Evolutionary conservation across 2,888 invertebrate genomes (phyloP).

Genomic region (Tetranychus truncatus): DNA sequence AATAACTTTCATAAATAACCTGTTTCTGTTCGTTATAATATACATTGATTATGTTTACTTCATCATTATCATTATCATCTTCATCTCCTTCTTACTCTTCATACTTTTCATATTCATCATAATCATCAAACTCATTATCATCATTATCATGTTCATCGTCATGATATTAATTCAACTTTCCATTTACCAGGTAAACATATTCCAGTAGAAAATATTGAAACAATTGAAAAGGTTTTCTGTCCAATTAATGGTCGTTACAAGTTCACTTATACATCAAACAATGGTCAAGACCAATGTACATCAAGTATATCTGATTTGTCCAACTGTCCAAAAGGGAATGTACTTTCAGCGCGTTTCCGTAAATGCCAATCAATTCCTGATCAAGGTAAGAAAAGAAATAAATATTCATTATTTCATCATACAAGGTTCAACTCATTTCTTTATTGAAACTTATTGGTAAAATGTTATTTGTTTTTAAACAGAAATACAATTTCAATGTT

Average conservation of each 20-base stretch:
- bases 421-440: no score
- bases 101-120: no score
- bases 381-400: background rate
- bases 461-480: conserved; percentile 19
- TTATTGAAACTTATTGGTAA: background rate
- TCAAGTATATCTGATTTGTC: conserved; percentile 41
- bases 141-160: background rate
- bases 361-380: conserved; percentile 34
- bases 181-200: conserved; percentile 20
- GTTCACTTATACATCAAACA: conserved; percentile 40
- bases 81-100: no score
- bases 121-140: no score
- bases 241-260: conserved; percentile 45
- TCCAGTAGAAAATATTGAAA: conserved; percentile 16
- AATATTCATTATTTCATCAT: conserved; percentile 7
- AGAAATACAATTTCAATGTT: conserved; percentile 44
- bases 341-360: conserved; percentile 41
- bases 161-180: background rate
- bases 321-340: conserved; percentile 45
- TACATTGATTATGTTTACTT: no score
- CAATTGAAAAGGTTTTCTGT: conserved; percentile 42
- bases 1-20: no score
- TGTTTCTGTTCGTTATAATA: no score
- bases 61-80: no score
- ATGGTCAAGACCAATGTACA: conserved; percentile 39